Base-by-base conservation (phyloP, 92 coral and sea anemone genomes). In the Epizoanthus rinbou region DNA sequence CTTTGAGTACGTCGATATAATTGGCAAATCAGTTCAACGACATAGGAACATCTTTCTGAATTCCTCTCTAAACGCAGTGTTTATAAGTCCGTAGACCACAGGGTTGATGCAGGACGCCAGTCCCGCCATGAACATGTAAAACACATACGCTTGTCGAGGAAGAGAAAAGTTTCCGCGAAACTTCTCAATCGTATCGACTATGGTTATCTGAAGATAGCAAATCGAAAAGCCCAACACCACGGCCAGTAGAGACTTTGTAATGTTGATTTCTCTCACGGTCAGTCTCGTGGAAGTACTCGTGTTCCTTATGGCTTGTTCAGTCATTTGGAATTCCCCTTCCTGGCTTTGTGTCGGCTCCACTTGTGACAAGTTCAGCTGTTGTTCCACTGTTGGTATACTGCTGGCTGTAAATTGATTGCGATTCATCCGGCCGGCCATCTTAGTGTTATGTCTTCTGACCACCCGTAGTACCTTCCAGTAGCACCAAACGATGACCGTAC, bases 381-480 rank as follows among this genome's bases (percentile, higher is more conserved):
- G 79, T 52, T 64, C 24, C n/a, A 74, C 21, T 53, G 80, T 56
- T 74, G 43, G 80, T 9, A 52, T 11, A 74, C 59, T 74, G 65
- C 47, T 28, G 16, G 45, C 0, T 39, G 64, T 15, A 7, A 64
- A 31, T 14, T 16, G 63, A 11, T 15, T 21, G 43, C 59, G 59
- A 45, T 23, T 74, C 11, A 16, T 52, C 18, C 25, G 31, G 18
- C 50, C 57, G 15, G 80, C 47, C 80, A 74, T 86, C 68, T 76
- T 78, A 11, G 70, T 23, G 54, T 91, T 91, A 57, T 90, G 93
- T 14, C 85, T 53, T n/a, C 95, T 57, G 47, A 92, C 90, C 8
- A 81, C 88, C 35, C 73, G 57, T 31, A 92, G 74, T 23, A 89
- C 87, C 58, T 90, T 87, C 84, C 75, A 92, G 56, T 92, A 92